Conservation (phyloP, 1,140 invertebrate genomes). For the Tetragnatha versicolor region DNA sequence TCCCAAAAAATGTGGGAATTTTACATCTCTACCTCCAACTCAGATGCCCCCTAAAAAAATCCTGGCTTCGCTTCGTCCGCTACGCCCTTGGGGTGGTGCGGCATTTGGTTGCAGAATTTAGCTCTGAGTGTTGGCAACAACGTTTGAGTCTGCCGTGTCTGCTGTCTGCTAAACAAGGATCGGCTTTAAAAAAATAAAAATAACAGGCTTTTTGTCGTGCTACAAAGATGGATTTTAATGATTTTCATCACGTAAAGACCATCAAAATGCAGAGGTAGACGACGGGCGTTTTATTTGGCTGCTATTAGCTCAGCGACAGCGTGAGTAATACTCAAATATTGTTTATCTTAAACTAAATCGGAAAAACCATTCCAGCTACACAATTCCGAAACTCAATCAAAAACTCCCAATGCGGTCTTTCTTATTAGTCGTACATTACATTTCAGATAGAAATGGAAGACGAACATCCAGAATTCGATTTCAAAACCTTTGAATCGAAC, state of each 20-base stretch:
- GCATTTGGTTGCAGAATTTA: background rate
- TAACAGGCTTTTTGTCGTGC: background rate
- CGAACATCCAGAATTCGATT: background rate
- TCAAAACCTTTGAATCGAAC: slow-evolving; percentile 1
- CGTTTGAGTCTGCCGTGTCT: too few relatives aligned
- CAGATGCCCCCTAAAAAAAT: too few relatives aligned
- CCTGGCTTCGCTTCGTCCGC: too few relatives aligned
- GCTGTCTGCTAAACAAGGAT: slow-evolving; percentile 7
- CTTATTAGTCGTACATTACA: background rate
- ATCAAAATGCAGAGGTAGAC: background rate
- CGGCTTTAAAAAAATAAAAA: slow-evolving; percentile 1
- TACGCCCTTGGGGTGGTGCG: too few relatives aligned
- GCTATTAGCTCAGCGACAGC: background rate
- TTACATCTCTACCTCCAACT: too few relatives aligned
- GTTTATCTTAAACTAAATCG: background rate
- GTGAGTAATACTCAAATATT: background rate
- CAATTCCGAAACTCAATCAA: background rate
- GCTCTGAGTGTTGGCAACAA: background rate
- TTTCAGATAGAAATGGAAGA: slow-evolving; percentile 23
- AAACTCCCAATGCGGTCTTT: background rate
- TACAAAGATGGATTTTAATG: background rate
- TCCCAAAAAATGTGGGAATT: too few relatives aligned
- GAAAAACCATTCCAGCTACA: background rate
- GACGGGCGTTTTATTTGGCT: background rate
- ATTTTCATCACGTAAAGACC: background rate